Conservation (phyloP, 2,113 vertebrate species). For the Sturnus vulgaris region DNA sequence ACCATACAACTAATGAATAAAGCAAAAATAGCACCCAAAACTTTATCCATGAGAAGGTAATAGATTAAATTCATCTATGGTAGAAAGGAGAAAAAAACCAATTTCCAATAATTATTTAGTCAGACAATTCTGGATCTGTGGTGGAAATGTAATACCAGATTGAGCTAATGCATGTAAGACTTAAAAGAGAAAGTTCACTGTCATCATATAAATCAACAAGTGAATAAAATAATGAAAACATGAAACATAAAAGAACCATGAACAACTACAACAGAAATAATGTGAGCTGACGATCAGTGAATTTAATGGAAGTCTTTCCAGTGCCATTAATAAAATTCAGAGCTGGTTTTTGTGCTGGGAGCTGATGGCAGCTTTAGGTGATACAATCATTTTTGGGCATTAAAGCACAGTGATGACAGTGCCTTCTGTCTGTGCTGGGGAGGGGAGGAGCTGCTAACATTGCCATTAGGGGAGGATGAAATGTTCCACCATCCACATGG, state of each 20-base stretch:
- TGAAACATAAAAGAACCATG: neutral
- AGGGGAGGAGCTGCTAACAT: neutral
- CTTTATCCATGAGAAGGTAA: neutral
- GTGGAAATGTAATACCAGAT: neutral
- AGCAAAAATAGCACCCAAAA: neutral
- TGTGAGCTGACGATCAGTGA: neutral
- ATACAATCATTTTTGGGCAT: neutral
- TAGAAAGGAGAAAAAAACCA: neutral
- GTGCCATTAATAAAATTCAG: neutral
- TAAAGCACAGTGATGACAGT: neutral
- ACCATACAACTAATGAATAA: neutral
- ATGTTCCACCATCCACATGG: neutral
- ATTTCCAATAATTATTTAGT: neutral
- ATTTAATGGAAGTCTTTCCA: neutral
- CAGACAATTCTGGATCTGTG: neutral
- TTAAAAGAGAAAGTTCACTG: neutral
- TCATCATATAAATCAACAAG: neutral
- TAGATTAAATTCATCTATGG: neutral
- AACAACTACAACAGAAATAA: neutral
- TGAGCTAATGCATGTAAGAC: neutral
- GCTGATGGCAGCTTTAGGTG: neutral
- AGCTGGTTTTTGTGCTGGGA: neutral
- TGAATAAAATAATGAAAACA: neutral
- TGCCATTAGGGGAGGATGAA: neutral
- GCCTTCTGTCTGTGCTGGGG: neutral